Percentiles rank a stretch among this genome's conserved stretches.
These are phyloP conservation scores for Luffia ferchaultella DNA, from an alignment of 2,888 invertebrate genomes.

Conservation along the genomic window DNA sequence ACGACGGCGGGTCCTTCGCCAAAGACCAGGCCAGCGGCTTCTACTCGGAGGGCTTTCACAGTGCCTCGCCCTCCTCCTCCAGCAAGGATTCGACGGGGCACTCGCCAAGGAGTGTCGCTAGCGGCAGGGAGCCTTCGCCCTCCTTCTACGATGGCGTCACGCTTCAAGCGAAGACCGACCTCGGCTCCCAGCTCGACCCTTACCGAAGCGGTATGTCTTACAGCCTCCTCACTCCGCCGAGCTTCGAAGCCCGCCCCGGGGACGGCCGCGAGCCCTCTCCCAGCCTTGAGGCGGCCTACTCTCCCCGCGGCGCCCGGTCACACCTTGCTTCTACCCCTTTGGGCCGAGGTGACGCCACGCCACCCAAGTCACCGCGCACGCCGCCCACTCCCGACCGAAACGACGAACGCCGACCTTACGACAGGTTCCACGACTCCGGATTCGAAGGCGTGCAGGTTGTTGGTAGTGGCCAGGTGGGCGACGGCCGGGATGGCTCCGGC, in stretches of 20 bases:
- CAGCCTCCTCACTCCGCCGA: constrained; percentile 69
- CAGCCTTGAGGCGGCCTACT: constrained; percentile 35
- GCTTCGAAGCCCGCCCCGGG: constrained; percentile 44
- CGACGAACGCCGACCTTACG: constrained; percentile 36
- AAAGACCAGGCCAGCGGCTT: constrained; percentile 70
- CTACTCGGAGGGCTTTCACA: constrained; percentile 68
- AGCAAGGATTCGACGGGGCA: constrained; percentile 58
- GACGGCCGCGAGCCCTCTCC: constrained; percentile 42
- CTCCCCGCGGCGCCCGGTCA: constrained; percentile 34
- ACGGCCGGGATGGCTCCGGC: constrained; percentile 51
- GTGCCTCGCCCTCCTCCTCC: constrained; percentile 67
- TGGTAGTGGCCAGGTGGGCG: constrained; percentile 23
- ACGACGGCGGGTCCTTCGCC: constrained; percentile 38
- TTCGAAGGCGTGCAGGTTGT: constrained; percentile 44
- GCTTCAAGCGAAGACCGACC: constrained; percentile 50
- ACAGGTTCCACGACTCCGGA: constrained; percentile 59
- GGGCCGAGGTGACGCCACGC: constrained; percentile 43
- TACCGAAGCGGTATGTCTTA: constrained; percentile 59
- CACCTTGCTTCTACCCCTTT: constrained; percentile 44
- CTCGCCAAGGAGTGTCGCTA: constrained; percentile 55
- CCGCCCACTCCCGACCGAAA: constrained; percentile 40
- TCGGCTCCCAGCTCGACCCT: constrained; percentile 47
- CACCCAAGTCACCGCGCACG: constrained; percentile 51
- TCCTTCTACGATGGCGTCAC: constrained; percentile 42
- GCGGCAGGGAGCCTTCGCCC: constrained; percentile 41